Conservation (phyloP, 2,797 vertebrate species). For the Xenopus petersii region DNA sequence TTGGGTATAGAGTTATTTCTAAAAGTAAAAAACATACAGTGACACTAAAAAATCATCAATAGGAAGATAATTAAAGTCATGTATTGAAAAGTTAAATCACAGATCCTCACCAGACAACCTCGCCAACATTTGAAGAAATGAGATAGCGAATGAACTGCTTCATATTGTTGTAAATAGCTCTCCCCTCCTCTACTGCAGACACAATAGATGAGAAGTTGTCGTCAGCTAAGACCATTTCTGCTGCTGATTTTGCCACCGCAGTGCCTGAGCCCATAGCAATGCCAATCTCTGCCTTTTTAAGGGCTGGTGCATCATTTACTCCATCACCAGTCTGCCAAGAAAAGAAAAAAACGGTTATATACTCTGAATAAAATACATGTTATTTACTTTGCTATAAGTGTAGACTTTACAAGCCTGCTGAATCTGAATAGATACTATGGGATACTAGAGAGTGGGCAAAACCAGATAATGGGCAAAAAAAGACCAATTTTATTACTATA, state of each 20-base stretch:
- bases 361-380: too few relatives aligned
- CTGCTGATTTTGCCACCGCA: slow-evolving; percentile 90
- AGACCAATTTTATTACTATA: too few relatives aligned
- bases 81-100: too few relatives aligned
- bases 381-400: too few relatives aligned
- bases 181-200: slow-evolving; percentile 90
- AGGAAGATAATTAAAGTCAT: neutral
- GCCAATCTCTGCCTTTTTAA: slow-evolving; percentile 96
- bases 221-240: slow-evolving; percentile 93
- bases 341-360: neutral
- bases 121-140: slow-evolving; percentile 96
- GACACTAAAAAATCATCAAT: neutral
- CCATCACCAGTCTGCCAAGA: slow-evolving; percentile 85
- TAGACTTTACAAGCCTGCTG: too few relatives aligned
- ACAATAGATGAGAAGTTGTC: slow-evolving; percentile 98
- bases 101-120: slow-evolving; percentile 88
- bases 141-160: slow-evolving; percentile 98
- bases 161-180: slow-evolving; percentile 98
- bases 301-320: slow-evolving; percentile 89
- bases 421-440: too few relatives aligned
- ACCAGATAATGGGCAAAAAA: too few relatives aligned
- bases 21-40: too few relatives aligned
- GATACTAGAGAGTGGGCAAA: too few relatives aligned
- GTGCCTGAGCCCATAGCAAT: slow-evolving; percentile 97
- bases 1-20: too few relatives aligned